phyloP scores from a whole-genome alignment of 2,888 invertebrate genomes.

The Flexamia atlantica region DNA sequence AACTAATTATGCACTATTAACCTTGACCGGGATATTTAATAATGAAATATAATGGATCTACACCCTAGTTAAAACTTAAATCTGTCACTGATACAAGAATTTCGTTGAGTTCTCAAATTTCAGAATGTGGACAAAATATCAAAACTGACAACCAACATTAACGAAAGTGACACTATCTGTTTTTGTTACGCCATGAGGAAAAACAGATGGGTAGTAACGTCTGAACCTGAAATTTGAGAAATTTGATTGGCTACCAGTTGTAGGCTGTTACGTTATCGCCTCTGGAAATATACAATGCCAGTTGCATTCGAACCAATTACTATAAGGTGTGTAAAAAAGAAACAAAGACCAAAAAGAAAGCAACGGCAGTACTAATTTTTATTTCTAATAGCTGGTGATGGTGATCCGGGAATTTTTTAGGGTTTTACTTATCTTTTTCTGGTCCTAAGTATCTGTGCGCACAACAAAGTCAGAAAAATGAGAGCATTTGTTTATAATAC shows the following conservation, averaged over 20 bases:
- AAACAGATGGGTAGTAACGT: neutral
- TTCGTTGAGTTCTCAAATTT: neutral
- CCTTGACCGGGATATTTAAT: neutral
- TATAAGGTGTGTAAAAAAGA: too few species aligned
- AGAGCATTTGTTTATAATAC: too few species aligned
- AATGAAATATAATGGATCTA: neutral
- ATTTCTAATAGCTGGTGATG: too few species aligned
- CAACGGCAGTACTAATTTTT: too few species aligned
- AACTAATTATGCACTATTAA: neutral
- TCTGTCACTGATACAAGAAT: neutral
- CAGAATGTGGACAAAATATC: neutral
- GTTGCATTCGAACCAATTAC: too few species aligned
- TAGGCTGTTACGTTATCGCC: neutral
- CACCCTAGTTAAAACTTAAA: neutral
- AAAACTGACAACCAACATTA: slow-evolving; percentile 23
- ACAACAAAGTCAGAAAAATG: too few species aligned
- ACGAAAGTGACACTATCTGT: slow-evolving; percentile 8
- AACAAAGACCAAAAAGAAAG: too few species aligned
- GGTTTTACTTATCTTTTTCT: too few species aligned
- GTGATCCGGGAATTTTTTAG: too few species aligned
- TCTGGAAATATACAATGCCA: neutral
- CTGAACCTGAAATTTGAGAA: neutral
- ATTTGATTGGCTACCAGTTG: neutral
- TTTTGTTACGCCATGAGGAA: slow-evolving; percentile 21
- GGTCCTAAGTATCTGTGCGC: too few species aligned